Conservation (phyloP, 2,888 invertebrate genomes). For the Nematopogon swammerdamellus region DNA sequence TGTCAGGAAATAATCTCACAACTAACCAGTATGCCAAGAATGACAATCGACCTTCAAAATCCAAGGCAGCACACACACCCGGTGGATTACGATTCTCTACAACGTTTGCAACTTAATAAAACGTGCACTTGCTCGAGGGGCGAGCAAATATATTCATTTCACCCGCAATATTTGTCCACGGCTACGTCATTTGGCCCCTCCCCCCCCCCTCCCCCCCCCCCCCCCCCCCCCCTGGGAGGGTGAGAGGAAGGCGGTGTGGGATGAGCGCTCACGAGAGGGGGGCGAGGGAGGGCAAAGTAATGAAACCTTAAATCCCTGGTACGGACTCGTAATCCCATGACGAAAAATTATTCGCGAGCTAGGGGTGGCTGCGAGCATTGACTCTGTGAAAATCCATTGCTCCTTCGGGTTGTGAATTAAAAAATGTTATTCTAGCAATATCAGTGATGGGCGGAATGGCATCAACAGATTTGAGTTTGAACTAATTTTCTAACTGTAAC, state of each 20-base stretch:
- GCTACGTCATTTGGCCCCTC: conserved; percentile 50
- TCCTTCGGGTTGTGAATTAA: too few species aligned
- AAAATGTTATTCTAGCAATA: too few species aligned
- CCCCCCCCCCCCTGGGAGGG: too few species aligned
- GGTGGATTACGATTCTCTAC: conserved; percentile 16
- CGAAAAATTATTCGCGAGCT: conserved; percentile 30
- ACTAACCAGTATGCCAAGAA: too few species aligned
- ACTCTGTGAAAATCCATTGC: too few species aligned
- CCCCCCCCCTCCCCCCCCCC: conserved; percentile 18
- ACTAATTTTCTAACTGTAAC: too few species aligned
- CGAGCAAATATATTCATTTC: conserved; percentile 50
- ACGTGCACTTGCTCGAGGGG: conserved; percentile 31
- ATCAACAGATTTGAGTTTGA: too few species aligned
- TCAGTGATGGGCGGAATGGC: too few species aligned
- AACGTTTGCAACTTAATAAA: conserved; percentile 40
- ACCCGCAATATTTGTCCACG: conserved; percentile 57
- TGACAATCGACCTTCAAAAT: too few species aligned
- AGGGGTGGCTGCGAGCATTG: too few species aligned
- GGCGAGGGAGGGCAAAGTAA: conserved; percentile 26
- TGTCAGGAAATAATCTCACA: too few species aligned
- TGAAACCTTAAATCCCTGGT: conserved; percentile 58
- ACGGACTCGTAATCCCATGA: conserved; percentile 52
- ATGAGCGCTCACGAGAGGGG: neutral
- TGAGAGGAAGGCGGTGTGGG: conserved; percentile 18
- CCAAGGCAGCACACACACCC: too few species aligned